These are phyloP conservation scores for Delichon dasypus DNA, from an alignment of 2,797 vertebrate genomes.

Conservation along the genomic window DNA sequence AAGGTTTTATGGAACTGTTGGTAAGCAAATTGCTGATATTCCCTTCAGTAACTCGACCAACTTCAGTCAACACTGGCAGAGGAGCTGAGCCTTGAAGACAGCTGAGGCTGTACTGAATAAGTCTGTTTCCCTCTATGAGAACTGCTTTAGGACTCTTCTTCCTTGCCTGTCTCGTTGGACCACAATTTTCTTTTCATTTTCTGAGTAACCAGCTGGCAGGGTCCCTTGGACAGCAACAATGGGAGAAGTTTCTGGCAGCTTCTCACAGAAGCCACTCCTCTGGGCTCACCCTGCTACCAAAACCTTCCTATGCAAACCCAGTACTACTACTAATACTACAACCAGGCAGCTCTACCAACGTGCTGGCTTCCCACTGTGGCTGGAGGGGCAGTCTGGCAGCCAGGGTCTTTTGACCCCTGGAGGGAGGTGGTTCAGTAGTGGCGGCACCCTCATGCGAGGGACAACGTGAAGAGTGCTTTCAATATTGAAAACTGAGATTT, in stretches of 20 bases:
- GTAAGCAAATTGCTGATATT: background rate
- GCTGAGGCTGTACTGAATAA: background rate
- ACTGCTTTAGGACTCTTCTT: background rate
- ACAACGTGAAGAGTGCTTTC: background rate
- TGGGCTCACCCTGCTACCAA: background rate
- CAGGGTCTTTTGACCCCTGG: background rate
- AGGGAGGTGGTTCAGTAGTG: background rate
- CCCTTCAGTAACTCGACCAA: background rate
- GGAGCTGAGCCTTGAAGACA: background rate
- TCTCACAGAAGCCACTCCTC: background rate
- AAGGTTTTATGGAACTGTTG: background rate
- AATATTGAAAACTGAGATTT: background rate
- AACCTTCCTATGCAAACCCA: background rate
- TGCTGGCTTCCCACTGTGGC: background rate
- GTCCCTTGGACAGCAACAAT: background rate
- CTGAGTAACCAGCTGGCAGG: background rate
- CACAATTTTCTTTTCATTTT: background rate
- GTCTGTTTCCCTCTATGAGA: background rate
- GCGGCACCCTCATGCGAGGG: background rate
- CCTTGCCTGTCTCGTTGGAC: background rate
- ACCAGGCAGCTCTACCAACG: background rate
- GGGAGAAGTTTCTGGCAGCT: background rate
- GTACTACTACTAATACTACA: accelerated
- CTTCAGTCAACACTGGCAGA: background rate
- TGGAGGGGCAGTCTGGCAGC: background rate